Evolutionary conservation across 2,888 invertebrate genomes (phyloP).

Genomic region (Strigamia crassipes): DNA sequence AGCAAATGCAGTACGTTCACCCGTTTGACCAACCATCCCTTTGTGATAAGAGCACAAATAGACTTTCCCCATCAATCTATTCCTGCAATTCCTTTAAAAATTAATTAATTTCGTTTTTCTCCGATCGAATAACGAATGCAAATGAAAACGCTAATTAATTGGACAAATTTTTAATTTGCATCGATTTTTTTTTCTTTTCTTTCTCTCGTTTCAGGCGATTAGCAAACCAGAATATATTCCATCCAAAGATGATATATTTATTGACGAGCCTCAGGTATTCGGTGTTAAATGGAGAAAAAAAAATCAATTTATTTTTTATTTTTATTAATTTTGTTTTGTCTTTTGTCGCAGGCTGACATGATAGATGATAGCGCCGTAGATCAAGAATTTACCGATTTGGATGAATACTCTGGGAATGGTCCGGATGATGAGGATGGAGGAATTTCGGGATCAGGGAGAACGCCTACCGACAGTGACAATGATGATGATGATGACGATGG

Average conservation of each 20-base stretch:
- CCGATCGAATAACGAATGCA: not conserved
- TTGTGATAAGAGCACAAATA: not conserved
- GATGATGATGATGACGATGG: slow-evolving; percentile 8
- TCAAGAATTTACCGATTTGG: slow-evolving; percentile 36
- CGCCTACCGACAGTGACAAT: not conserved
- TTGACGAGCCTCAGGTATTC: slow-evolving; percentile 28
- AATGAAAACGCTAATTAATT: too few species aligned
- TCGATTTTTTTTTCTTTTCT: not conserved
- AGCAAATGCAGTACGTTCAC: slow-evolving; percentile 10
- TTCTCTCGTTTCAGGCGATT: not conserved
- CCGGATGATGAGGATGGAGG: slow-evolving; percentile 37
- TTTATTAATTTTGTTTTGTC: not conserved
- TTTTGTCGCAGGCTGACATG: slow-evolving; percentile 39
- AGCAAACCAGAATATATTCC: slow-evolving; percentile 25
- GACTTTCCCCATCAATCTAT: not conserved
- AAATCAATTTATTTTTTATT: too few species aligned
- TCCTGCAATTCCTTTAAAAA: not conserved
- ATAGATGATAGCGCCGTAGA: slow-evolving; percentile 28
- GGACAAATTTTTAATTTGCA: not conserved
- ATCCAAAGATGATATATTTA: slow-evolving; percentile 33
- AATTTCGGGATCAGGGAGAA: slow-evolving; percentile 36
- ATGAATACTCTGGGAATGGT: slow-evolving; percentile 37
- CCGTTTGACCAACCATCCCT: slow-evolving; percentile 8
- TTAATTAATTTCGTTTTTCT: too few species aligned
- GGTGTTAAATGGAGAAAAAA: not conserved